Base-by-base conservation (phyloP, 1,140 invertebrate genomes). In the Pseudoatta argentina region DNA sequence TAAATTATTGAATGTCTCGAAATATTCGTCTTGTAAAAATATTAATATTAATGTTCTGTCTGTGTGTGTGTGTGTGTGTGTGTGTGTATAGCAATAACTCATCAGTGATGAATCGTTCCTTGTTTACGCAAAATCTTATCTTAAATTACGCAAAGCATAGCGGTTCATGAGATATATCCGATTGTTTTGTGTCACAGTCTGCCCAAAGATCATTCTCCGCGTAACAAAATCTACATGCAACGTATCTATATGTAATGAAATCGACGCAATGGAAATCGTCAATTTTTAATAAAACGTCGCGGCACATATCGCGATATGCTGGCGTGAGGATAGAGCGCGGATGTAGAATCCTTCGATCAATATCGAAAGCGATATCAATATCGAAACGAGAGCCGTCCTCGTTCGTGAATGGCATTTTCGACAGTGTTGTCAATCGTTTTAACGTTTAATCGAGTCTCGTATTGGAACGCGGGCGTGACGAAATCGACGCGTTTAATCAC, bases 401-500 rank as follows among this genome's bases (percentile, higher is more conserved):
- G n/a, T 66, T 79, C 14, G 39, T 27, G 67, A 69, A 73, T 67
- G 79, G 69, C 79, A 34, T 75, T 83, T 75, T 83, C 55, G 79
- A 83, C 79, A 83, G 69, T 24, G 66, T 73, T 83, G 79, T 83
- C 79, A 83, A 75, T 69, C 77, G 63, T 71, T 83, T 83, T 75
- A 73, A 73, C 67, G 18, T 73, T 82, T 82, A 75, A 83, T 83
- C 79, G 79, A 39, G 61, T 51, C 39, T n/a, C 53, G 67, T 6
- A 75, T 27, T 44, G 72, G 69, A 14, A 55, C 39, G 27, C 27
- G 66, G 78, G 30, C 12, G 48, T 53, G 30, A 48, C 27, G 27
- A 12, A 75, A 44, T 14, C 24, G 59, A 48, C 55, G 39, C 44
- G 59, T 83, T 83, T 73, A 83, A 83, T 73, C 57, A 63, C 44